phyloP scores from a whole-genome alignment of 1,140 invertebrate genomes.

The Eumaeus atala region DNA sequence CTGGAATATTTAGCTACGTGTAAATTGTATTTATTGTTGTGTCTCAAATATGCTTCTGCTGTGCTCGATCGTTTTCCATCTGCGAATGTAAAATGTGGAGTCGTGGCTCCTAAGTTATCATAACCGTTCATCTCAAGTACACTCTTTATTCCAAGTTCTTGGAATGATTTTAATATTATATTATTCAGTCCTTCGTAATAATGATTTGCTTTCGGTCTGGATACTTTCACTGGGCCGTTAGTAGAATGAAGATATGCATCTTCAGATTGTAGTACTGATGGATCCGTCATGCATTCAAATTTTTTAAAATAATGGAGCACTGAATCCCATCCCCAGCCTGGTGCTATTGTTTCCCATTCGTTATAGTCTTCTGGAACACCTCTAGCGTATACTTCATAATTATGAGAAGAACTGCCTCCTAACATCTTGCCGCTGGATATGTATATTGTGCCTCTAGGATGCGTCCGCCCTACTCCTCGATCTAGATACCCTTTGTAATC shows the following conservation, averaged over 20 bases:
- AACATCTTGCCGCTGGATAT: slow-evolving; percentile 73
- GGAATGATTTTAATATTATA: slow-evolving; percentile 36
- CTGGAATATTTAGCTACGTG: slow-evolving; percentile 45
- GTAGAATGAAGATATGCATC: slow-evolving; percentile 44
- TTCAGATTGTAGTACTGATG: slow-evolving; percentile 33
- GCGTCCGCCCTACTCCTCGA: slow-evolving; percentile 34
- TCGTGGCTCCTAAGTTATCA: slow-evolving; percentile 39
- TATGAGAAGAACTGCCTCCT: slow-evolving; percentile 83
- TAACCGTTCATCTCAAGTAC: slow-evolving; percentile 49
- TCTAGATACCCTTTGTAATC: slow-evolving; percentile 41
- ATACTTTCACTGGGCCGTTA: slow-evolving; percentile 45
- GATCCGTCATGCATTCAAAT: slow-evolving; percentile 52
- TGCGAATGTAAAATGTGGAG: slow-evolving; percentile 75
- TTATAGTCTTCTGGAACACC: slow-evolving; percentile 86
- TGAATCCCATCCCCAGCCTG: slow-evolving; percentile 87
- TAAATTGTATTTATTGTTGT: slow-evolving; percentile 75
- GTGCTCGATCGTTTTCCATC: slow-evolving; percentile 78
- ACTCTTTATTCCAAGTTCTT: slow-evolving; percentile 50
- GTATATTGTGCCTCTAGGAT: slow-evolving; percentile 30
- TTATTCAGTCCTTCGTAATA: slow-evolving; percentile 37
- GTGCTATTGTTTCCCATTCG: slow-evolving; percentile 75
- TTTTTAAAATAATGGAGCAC: slow-evolving; percentile 67
- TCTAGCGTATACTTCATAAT: slow-evolving; percentile 87
- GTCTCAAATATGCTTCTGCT: slow-evolving; percentile 76
- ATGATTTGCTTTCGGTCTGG: slow-evolving; percentile 35